These are phyloP conservation scores for Luffia ferchaultella DNA, from an alignment of 2,888 invertebrate species.

Conservation along the genomic window DNA sequence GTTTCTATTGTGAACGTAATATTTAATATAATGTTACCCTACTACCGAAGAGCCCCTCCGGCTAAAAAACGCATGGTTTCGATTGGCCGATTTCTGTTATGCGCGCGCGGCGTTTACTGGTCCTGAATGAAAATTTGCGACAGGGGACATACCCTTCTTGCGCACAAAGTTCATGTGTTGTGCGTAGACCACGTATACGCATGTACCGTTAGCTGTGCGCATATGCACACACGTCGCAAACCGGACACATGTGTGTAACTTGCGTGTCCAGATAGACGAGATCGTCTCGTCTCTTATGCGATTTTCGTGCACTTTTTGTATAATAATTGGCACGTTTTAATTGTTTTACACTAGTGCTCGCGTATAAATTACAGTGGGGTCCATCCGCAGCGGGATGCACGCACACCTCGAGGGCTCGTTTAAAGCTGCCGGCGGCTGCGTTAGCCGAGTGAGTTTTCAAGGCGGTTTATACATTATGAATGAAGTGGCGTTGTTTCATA, in stretches of 20 bases:
- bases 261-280: background rate
- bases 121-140: background rate
- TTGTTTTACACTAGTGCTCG: too few species aligned
- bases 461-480: conserved; percentile 57
- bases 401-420: conserved; percentile 1
- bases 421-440: conserved; percentile 27
- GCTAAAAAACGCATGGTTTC: too few species aligned
- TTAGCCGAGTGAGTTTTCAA: conserved; percentile 36
- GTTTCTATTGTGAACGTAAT: background rate
- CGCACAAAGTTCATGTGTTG: background rate
- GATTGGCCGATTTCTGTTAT: background rate
- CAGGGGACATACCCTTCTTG: background rate
- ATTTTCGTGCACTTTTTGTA: conserved; percentile 44
- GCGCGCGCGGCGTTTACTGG: background rate
- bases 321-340: conserved; percentile 12
- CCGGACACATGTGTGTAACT: too few species aligned
- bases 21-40: background rate
- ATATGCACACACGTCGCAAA: too few species aligned
- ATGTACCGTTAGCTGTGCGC: background rate
- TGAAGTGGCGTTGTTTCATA: conserved; percentile 52
- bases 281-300: conserved; percentile 26
- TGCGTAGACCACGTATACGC: background rate
- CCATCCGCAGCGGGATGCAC: too few species aligned
- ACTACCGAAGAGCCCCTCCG: background rate
- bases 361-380: too few species aligned